Base-by-base conservation (phyloP, 2,797 vertebrate species). In the Phoxinus dragarum region DNA sequence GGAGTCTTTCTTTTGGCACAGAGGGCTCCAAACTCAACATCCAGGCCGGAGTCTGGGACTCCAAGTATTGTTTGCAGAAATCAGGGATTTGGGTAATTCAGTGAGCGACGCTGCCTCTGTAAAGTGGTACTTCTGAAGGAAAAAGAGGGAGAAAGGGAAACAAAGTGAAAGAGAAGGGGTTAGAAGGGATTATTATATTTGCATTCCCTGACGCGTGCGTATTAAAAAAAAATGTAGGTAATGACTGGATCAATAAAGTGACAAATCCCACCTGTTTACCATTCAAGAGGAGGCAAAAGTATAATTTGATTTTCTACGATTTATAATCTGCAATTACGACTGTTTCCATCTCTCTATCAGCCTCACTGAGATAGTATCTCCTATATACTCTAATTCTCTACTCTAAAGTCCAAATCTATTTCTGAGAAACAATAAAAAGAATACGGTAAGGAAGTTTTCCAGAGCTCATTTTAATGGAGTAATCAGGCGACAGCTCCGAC, bases 1-100 rank as follows among this genome's bases (percentile, higher is more conserved):
- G 54, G 42, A 85, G 81, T 34, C 16, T 79, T 69, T 72, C 34
- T 61, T 61, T 81, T 21, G 44, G 23, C 54, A 74, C 19, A 56
- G 84, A 77, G 75, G 52, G 72, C 27, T 82, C 49, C 88, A 91
- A 93, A 94, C 93, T 91, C 76, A 93, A 93, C 92, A 93, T 90
- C 87, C 91, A 89, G 90, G 86, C 89, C 40, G 66, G 88, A 89
- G 92, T 90, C 87, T 91, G 89, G 90, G 93, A 92, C 87, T 89
- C 89, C 89, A 71, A 44, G n/a, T 82, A 90, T 91, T 94, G 93
- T 93, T 90, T 92, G 52, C 72, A 21, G 83, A 80, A 89, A 92
- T 93, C 91, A 92, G 88, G 90, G 93, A 93, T 93, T 92, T 90
- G 87, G 85, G 82, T 79, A 80, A 89, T 73, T 81, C 86, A 40